Evolutionary conservation across 2,113 vertebrate species (phyloP), one percentile per base, ranked within the genome.

Genomic region (Triplophysa dalaica): DNA sequence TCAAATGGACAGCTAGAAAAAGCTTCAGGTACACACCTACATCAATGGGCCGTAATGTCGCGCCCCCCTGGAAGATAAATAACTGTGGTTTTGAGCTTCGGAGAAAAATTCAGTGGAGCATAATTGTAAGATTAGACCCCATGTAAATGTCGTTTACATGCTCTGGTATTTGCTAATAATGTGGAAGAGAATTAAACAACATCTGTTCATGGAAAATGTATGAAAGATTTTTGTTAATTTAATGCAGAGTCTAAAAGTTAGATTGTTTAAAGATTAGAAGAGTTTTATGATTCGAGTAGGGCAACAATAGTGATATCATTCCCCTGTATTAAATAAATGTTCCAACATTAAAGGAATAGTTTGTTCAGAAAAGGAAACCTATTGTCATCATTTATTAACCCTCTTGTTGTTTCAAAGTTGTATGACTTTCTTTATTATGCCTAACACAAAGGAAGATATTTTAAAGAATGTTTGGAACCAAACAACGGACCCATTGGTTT

Each of bases 1-100:
- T 92, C 87, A 89, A 86, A 81, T 69, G 80, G 87, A 85, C 84
- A 74, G 85, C 82, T 86, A 83, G 87, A 84, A 83, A 83, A 82
- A 75, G 17, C 52, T 63, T 78, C 60, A 63, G 75, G 81, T 87
- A 66, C 61, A 16, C 72, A 38, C 26, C 22, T 33, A 76, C 10
- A 26, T 1, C 16, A 17, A 24, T 38, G 6, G 7, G 33, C 33
- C 33, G 33, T 38, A 38, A 38, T 17, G 41, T 26, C 54, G 45
- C 45, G 24, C 3, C 8, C 19, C 9, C 50, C n/a, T 21, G 22
- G 68, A 9, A 70, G 50, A 52, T 24, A 54, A 70, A 24, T 70
- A 10, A 65, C 22, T 52, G 68, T 19, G 68, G 68, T 70, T 70
- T 70, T 7, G 8, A 2, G 22, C 16, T 10, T 70, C 14, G 4